Evolutionary conservation across 2,797 vertebrate species (phyloP).

Genomic region (Pachyuromys duprasi): DNA sequence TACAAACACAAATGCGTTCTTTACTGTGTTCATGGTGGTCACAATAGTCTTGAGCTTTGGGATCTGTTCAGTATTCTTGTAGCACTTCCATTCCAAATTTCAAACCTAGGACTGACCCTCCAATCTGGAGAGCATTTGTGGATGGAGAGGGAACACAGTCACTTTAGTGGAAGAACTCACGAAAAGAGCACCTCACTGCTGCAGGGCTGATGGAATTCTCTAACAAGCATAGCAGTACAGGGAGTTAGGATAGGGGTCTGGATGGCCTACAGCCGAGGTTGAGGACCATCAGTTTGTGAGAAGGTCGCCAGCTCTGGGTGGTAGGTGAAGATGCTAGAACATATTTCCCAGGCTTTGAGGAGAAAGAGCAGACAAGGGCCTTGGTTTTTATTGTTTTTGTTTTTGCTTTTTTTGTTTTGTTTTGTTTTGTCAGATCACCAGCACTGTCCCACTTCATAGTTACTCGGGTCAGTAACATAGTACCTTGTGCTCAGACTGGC

Average conservation of each 20-base stretch:
- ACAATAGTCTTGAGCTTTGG: neutral
- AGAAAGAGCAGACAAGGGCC: neutral
- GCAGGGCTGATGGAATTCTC: neutral
- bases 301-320: neutral
- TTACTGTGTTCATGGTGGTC: neutral
- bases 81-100: neutral
- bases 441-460: slow-evolving; percentile 50
- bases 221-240: neutral
- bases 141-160: slow-evolving; percentile 56
- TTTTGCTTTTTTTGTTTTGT: too few relatives aligned
- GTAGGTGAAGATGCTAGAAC: neutral
- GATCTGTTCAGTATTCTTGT: neutral
- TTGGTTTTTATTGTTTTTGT: neutral
- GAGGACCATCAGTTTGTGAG: neutral
- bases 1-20: neutral
- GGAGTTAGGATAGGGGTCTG: neutral
- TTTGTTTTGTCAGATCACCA: neutral
- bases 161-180: slow-evolving; percentile 17
- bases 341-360: neutral
- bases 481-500: slow-evolving; percentile 51
- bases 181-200: neutral
- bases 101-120: neutral
- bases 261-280: neutral
- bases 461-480: slow-evolving; percentile 65
- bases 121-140: neutral